Conservation (phyloP, 2,113 vertebrate genomes). For the Myiozetetes cayanensis region DNA sequence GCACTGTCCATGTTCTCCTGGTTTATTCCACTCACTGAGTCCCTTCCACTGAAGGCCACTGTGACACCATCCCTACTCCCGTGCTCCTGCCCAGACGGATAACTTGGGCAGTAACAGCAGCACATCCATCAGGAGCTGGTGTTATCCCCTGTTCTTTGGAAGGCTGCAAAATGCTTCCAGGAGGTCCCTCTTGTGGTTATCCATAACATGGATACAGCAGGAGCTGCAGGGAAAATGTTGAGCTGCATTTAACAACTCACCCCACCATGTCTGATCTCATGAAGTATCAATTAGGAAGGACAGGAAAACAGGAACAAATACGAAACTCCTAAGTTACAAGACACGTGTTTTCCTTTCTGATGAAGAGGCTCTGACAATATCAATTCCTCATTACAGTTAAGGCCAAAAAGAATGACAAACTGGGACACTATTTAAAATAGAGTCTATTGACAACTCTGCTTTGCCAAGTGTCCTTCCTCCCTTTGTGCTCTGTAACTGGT, state of each 20-base stretch:
- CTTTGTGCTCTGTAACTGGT: neutral
- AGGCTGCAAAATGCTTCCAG: neutral
- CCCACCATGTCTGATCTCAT: neutral
- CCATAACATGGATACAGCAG: neutral
- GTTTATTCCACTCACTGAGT: neutral
- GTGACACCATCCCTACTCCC: neutral
- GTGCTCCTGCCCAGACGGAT: neutral
- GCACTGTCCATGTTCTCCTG: neutral
- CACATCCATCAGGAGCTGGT: neutral
- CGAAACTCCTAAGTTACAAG: neutral
- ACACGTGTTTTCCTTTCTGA: neutral
- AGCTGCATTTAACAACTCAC: neutral
- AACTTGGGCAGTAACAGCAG: neutral
- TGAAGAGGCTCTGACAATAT: neutral
- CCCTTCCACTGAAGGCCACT: neutral
- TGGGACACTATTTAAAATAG: neutral
- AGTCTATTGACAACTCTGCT: neutral
- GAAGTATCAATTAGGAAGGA: neutral
- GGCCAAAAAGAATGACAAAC: neutral
- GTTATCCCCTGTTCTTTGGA: neutral
- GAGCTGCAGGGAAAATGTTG: neutral
- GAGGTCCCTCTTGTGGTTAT: conserved; percentile 36
- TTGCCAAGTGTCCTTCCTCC: neutral
- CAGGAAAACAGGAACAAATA: neutral
- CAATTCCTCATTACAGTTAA: neutral